Evolutionary conservation across 1,140 invertebrate species (phyloP).

Genomic region (Triops cancriformis): DNA sequence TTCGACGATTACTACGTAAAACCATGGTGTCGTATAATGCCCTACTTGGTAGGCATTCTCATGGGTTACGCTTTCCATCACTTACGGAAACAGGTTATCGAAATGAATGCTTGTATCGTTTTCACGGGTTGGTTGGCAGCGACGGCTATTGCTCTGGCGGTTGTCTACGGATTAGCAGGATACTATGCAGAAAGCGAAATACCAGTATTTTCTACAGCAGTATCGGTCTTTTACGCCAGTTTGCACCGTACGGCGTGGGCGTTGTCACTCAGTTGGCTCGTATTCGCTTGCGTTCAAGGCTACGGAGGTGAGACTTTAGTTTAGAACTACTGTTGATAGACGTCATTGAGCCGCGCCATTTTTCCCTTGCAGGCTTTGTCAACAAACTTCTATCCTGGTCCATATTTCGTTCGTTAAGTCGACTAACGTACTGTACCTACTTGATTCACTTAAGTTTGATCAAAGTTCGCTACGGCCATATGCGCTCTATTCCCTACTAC

Average conservation of each 20-base stretch:
- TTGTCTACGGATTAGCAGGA: constrained; percentile 19
- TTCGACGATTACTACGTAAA: constrained; percentile 28
- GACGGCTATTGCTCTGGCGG: constrained; percentile 20
- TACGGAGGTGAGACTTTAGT: constrained; percentile 36
- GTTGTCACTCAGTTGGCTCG: constrained; percentile 42
- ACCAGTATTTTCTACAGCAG: constrained; percentile 53
- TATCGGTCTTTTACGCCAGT: constrained; percentile 37
- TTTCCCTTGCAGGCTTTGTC: constrained; percentile 48
- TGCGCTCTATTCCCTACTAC: constrained; percentile 60
- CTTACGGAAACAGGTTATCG: constrained; percentile 20
- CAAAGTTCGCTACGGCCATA: constrained; percentile 62
- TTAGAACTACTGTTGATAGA: not conserved
- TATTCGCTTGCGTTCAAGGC: constrained; percentile 44
- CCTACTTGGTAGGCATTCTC: constrained; percentile 42
- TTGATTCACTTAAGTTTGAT: constrained; percentile 79
- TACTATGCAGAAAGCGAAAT: not conserved
- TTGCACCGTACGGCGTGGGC: constrained; percentile 41
- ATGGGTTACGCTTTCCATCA: constrained; percentile 36
- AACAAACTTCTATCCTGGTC: constrained; percentile 66
- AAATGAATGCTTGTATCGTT: constrained; percentile 40
- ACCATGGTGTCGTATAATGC: constrained; percentile 28
- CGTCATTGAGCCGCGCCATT: not conserved
- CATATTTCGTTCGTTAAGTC: constrained; percentile 67
- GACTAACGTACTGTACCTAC: constrained; percentile 83
- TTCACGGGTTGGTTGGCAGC: constrained; percentile 35